Base-by-base conservation (phyloP, 2,888 invertebrate genomes). In the Ectobius pallidus region DNA sequence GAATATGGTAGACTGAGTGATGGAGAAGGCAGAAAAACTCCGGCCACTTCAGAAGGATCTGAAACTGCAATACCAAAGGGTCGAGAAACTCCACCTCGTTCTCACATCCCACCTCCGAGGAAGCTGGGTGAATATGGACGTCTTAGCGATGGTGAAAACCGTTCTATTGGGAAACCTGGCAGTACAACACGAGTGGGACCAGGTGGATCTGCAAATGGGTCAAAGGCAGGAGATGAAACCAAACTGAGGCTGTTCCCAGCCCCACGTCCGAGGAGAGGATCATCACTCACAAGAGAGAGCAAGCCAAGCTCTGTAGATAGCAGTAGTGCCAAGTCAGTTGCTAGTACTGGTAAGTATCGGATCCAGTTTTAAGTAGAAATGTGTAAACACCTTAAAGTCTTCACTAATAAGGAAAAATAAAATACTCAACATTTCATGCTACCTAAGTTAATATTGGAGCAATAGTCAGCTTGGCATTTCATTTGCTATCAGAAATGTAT, bases 1-100 rank as follows among this genome's bases (percentile, higher is more conserved):
- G 87, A 91, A 79, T 92, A 92, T 82, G 91, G 91, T 76, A 85
- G 92, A 2, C 82, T 92, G 32, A 84, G 84, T 16, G 87, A 86
- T 61, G 80, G 81, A 14, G 85, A 86, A 68, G 82, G 78, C 16
- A 77, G 77, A 61, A 75, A 76, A 32, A 74, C 70, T 22, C 68
- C 62, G 49, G 49, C 65, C 18, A 32, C 25, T 1, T 46, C 69
- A 18, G 70, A 44, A 20, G 46, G 20, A 2, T 52, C 71, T 30
- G 58, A 46, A 18, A n/a, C 58, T n/a, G 30, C 39, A 11, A 81
- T 79, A 85, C 79, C 78, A 82, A 79, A 73, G 84, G 83, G 55
- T 6, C 39, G 72, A 49, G 63, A 69, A n/a, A 84, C 83, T 3
- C 85, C 87, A 55, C 83, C 84, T 22, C 83, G 87, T 11, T 86